Percentiles rank a stretch among this genome's conserved stretches.
Conservation (phyloP, 2,888 invertebrate genomes). For the Melipona beecheii region DNA sequence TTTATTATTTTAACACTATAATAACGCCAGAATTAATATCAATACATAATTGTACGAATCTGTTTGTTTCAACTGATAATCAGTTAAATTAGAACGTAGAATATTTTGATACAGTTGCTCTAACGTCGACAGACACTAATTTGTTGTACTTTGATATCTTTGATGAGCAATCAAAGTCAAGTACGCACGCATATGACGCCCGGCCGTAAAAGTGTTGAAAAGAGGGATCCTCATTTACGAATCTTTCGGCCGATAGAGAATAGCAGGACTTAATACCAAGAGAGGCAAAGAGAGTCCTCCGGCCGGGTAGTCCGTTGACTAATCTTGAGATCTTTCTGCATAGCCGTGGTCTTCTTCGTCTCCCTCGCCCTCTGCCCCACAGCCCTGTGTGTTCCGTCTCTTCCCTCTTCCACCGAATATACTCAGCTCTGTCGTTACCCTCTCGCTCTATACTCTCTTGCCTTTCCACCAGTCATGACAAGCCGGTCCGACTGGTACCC, state of each 20-base stretch:
- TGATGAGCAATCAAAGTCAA: too few species aligned
- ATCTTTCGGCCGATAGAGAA: neutral
- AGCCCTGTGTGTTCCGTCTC: conserved; percentile 26
- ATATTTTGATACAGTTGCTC: too few species aligned
- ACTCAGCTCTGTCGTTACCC: conserved; percentile 58
- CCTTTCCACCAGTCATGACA: conserved; percentile 67
- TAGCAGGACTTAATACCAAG: neutral
- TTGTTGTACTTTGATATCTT: too few species aligned
- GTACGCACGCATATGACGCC: too few species aligned
- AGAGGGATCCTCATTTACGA: neutral
- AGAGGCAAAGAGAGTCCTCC: conserved; percentile 15
- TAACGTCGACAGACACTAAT: too few species aligned
- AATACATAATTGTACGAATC: too few species aligned
- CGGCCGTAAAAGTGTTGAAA: neutral
- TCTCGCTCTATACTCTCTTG: conserved; percentile 65
- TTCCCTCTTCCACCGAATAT: conserved; percentile 67
- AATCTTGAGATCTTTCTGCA: conserved; percentile 81
- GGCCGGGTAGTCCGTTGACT: conserved; percentile 72
- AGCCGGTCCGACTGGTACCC: conserved; percentile 82
- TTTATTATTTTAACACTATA: too few species aligned
- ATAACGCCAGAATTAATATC: too few species aligned
- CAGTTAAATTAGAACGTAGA: too few species aligned
- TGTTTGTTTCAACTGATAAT: too few species aligned
- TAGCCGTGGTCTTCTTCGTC: conserved; percentile 72
- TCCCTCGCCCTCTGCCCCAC: conserved; percentile 47